Evolutionary conservation across 2,797 vertebrate genomes (phyloP).

Genomic region (Sebastes cheni): DNA sequence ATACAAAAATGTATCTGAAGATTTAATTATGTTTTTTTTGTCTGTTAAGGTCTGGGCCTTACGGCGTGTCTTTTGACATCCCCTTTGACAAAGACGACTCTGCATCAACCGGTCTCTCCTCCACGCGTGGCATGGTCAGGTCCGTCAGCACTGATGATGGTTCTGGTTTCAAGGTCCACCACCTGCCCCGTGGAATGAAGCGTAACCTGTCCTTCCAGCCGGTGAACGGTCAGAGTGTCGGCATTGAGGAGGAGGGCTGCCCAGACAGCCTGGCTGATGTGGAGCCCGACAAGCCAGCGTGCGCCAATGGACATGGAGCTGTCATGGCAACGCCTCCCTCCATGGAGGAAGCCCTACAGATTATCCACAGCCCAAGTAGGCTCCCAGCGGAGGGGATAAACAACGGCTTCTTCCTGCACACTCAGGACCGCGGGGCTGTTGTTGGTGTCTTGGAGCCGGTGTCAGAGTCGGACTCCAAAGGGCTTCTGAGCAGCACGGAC

Average conservation of each 20-base stretch:
- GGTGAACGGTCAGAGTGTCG: slow-evolving; percentile 88
- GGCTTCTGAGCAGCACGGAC: slow-evolving; percentile 85
- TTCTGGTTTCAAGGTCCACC: slow-evolving; percentile 85
- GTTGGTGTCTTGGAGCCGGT: slow-evolving; percentile 79
- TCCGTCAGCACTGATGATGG: slow-evolving; percentile 97
- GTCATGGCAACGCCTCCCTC: slow-evolving; percentile 80
- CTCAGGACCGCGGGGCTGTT: slow-evolving; percentile 65
- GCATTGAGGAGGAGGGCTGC: slow-evolving; percentile 88
- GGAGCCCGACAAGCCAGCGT: slow-evolving; percentile 58
- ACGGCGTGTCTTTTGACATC: slow-evolving; percentile 97
- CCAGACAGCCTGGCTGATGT: slow-evolving; percentile 71
- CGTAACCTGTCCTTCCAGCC: slow-evolving; percentile 94
- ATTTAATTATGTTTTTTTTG: slow-evolving; percentile 8
- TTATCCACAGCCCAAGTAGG: slow-evolving; percentile 89
- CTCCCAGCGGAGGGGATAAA: slow-evolving; percentile 82
- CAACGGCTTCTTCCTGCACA: slow-evolving; percentile 95
- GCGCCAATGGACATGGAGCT: slow-evolving; percentile 80
- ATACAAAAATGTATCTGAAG: neutral
- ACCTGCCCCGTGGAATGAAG: slow-evolving; percentile 84
- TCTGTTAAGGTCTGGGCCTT: slow-evolving; percentile 87
- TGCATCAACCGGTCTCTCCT: slow-evolving; percentile 63
- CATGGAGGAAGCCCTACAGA: slow-evolving; percentile 93
- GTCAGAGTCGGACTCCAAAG: slow-evolving; percentile 88
- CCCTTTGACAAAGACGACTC: slow-evolving; percentile 92
- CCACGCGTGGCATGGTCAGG: slow-evolving; percentile 86